A percentile compares a stretch with the other conserved stretches of the same genome.
phyloP scores from a whole-genome alignment of 2,797 vertebrate species.

The Eulemur mongoz region DNA sequence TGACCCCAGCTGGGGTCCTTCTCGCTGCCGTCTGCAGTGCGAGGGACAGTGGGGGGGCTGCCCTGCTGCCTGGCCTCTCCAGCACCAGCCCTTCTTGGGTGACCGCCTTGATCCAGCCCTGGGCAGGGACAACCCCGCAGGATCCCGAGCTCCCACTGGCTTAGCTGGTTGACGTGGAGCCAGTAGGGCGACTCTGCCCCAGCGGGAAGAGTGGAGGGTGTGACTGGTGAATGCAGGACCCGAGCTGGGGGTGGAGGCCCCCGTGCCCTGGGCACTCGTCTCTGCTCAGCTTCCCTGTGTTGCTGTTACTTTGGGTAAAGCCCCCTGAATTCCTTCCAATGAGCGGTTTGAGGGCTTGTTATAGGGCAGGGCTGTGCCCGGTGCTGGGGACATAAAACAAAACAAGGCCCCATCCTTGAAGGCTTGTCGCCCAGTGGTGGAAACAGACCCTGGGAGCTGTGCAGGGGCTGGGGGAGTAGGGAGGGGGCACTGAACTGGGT shows the following conservation, averaged over 20 bases:
- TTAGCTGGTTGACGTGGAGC: accelerated
- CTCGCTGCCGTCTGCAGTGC: accelerated
- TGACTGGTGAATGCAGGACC: background rate
- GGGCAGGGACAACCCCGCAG: accelerated
- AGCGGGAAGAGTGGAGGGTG: accelerated
- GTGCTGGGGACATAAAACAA: background rate
- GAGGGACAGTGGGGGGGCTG: background rate
- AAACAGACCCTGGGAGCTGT: background rate
- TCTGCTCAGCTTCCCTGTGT: accelerated
- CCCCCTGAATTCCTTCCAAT: background rate
- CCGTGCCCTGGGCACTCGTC: accelerated
- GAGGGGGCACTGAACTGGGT: too few relatives aligned
- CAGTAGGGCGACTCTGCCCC: accelerated
- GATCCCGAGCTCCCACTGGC: background rate
- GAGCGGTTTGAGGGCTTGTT: accelerated
- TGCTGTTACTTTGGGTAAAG: background rate
- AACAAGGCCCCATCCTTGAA: too few relatives aligned
- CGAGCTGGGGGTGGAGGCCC: too few relatives aligned
- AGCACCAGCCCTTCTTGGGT: background rate
- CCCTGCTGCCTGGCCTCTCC: background rate
- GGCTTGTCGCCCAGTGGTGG: accelerated
- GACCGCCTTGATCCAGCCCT: too few relatives aligned
- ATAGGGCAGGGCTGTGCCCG: background rate
- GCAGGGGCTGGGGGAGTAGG: background rate
- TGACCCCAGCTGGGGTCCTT: background rate